Base-by-base conservation (phyloP, 2,113 vertebrate genomes). In the Prionailurus bengalensis region DNA sequence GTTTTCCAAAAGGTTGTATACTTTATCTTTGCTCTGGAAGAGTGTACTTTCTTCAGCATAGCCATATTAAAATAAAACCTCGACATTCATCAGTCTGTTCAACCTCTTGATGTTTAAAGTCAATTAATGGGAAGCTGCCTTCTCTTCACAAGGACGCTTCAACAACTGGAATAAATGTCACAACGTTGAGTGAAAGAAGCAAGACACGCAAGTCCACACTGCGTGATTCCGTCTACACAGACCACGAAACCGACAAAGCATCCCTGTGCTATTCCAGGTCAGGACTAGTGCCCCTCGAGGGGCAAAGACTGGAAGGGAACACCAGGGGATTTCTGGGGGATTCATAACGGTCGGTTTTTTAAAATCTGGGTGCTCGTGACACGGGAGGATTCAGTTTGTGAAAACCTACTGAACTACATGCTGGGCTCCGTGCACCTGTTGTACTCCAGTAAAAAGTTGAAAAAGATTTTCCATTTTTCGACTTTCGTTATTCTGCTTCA, bases 91-190 rank as follows among this genome's bases (percentile, higher is more conserved):
- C 42, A 48, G 7, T 70, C 55, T 74, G n/a, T 80, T 91, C 76
- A 93, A 25, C 63, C n/a, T n/a, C 55, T 94, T 88, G 42, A 91
- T 91, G 39, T 82, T 85, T 92, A 81, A 93, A 95, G 82, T 80
- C 78, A 78, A 48, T 61, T 14, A 61, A 85, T 53, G 51, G 63
- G 48, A 93, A 90, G 76, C 10, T 42, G 9, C 33, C 33, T 51
- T 86, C 16, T 73, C 17, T 8, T 73, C 23, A 79, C 12, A 91
- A 76, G 19, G 55, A 70, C 3, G 14, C 4, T 93, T 91, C 12
- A 12, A 21, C 7, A 36, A 80, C 9, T 70, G 61, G 33, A 76
- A 61, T 4, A 76, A 33, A 84, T 51, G 23, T 53, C 65, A 84
- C 55, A 31, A 11, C 55, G 39, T 6, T 48, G 73, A 31, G 58